These are phyloP conservation scores for Cordylochernes scorpioides DNA, from an alignment of 2,888 invertebrate species.

Conservation along the genomic window DNA sequence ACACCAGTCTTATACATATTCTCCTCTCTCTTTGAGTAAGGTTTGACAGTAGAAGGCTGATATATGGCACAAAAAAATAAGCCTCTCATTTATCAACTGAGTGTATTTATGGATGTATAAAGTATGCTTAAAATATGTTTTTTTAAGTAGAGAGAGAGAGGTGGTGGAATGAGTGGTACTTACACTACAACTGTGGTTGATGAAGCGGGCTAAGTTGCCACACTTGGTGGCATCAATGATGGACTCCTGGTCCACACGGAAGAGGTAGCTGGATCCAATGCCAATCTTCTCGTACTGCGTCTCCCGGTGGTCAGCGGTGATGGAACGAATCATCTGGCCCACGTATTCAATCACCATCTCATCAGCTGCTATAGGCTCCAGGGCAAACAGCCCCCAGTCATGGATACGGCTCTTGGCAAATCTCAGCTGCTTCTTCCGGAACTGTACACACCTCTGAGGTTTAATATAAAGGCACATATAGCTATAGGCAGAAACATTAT, in stretches of 20 bases:
- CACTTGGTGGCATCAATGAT: slow-evolving; percentile 97
- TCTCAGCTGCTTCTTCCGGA: slow-evolving; percentile 73
- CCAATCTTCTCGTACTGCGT: slow-evolving; percentile 85
- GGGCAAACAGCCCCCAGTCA: slow-evolving; percentile 95
- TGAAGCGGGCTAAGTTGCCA: slow-evolving; percentile 89
- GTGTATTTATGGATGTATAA: no score
- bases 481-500: no score
- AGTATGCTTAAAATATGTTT: background rate
- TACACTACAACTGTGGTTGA: slow-evolving; percentile 98
- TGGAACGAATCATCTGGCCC: slow-evolving; percentile 74
- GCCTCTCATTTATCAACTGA: no score
- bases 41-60: no score
- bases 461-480: no score
- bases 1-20: no score
- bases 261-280: slow-evolving; percentile 90
- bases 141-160: background rate
- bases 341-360: slow-evolving; percentile 99
- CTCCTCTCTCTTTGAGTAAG: no score
- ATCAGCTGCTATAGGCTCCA: slow-evolving; percentile 95
- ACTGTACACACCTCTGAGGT: no score
- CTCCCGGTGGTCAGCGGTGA: slow-evolving; percentile 81
- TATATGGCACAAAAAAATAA: no score
- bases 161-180: slow-evolving; percentile 28
- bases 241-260: slow-evolving; percentile 83
- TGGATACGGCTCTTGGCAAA: slow-evolving; percentile 95